Evolutionary conservation across 2,888 invertebrate species (phyloP), one percentile per base, ranked within the genome.

Genomic region (Trimorus sp.): DNA sequence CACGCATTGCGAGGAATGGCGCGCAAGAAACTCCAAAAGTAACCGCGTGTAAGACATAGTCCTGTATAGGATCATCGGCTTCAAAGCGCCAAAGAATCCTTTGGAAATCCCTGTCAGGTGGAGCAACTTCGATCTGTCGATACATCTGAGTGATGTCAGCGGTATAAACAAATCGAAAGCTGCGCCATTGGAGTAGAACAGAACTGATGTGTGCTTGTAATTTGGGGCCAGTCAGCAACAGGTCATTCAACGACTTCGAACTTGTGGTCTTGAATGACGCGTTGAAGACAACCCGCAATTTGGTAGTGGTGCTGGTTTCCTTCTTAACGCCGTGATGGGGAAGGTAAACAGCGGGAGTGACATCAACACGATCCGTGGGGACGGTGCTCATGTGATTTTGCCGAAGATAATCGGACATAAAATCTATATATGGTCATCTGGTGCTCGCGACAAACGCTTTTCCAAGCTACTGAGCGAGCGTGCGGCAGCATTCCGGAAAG

Each of bases 101-200:
- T 8, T 73, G 56, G n/a, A n/a, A 48, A 16, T 62, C 48, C 7
- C 54, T 15, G 15, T 73, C 73, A 2, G 37, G 56, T 0, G 45
- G 4, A 48, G 53, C 63, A 0, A 73, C n/a, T 0, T 0, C 11
- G 7, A 73, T 73, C 53, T 73, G 73, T 6, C 65, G 58, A 14
- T 74, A 74, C 65, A 65, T 74, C n/a, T 74, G 74, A 5, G 65
- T 58, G 11, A 74, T 74, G 36, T 74, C 74, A 0, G 74, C 56
- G 1, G 40, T 12, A 15, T 26, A 74, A n/a, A 74, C 65, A 36
- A 58, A 65, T 16, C 54, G 42, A 38, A 37, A 38, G 0, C 5
- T 0, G 6, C 65, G 65, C 58, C 74, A 74, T 0, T 36, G 65
- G 6, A 40, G n/a, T 1, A 68, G 36, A 7, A 68, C 37, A 1